Conservation (phyloP, 1,140 invertebrate species). For the Apis florea region DNA sequence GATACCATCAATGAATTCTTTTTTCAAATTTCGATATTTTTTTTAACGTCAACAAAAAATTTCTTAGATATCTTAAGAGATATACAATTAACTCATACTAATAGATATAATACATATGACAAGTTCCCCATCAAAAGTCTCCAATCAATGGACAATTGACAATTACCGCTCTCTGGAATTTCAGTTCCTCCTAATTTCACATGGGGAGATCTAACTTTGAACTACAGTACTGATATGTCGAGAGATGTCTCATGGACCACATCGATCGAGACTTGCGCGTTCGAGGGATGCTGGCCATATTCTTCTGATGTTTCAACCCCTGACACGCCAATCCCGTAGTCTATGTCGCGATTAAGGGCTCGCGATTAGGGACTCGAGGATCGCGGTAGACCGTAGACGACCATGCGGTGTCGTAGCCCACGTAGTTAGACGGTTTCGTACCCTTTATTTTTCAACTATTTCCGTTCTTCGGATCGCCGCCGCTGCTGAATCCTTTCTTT, state of each 20-base stretch:
- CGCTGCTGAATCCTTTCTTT: constrained; percentile 34
- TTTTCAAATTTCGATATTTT: not conserved
- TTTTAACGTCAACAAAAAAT: not conserved
- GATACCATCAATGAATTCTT: not conserved
- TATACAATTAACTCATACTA: not conserved
- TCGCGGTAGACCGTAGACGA: constrained; percentile 58
- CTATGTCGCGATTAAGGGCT: constrained; percentile 70
- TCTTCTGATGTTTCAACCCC: constrained; percentile 64
- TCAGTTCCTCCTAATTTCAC: not conserved
- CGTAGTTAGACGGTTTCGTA: constrained; percentile 53
- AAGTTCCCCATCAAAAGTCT: no score
- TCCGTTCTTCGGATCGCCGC: constrained; percentile 8
- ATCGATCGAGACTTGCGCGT: constrained; percentile 73
- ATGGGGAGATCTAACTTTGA: constrained; percentile 15
- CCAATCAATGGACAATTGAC: not conserved
- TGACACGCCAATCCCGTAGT: constrained; percentile 60
- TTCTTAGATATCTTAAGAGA: not conserved
- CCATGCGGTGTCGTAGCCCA: constrained; percentile 64
- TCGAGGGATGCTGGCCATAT: constrained; percentile 69
- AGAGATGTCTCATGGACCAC: constrained; percentile 61
- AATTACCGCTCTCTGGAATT: not conserved
- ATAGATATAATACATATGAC: no score
- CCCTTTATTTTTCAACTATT: constrained; percentile 35
- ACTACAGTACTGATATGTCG: constrained; percentile 32
- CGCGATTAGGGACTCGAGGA: constrained; percentile 56